Percentiles rank a stretch among this genome's conserved stretches.
These are phyloP conservation scores for Papilio aristodemus DNA, from an alignment of 1,140 invertebrate genomes.

Conservation along the genomic window DNA sequence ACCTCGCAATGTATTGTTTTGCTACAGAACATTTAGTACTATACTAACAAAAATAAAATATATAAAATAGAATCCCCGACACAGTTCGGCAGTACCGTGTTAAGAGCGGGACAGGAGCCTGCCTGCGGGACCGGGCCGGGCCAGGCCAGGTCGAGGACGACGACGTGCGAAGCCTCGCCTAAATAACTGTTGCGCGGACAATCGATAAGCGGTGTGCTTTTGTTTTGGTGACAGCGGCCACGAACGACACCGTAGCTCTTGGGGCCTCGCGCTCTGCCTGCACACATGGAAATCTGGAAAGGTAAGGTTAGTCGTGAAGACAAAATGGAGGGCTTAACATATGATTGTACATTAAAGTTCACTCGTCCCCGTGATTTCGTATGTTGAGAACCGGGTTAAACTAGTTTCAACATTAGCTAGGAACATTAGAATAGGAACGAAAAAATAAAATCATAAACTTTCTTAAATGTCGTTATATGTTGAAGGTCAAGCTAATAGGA, in stretches of 20 bases:
- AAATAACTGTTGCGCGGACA: conserved; percentile 58
- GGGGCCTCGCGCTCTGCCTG: not conserved
- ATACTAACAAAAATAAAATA: not conserved
- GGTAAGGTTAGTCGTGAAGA: conserved; percentile 26
- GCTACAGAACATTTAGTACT: not conserved
- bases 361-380: too few species aligned
- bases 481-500: too few species aligned
- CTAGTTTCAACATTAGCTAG: too few species aligned
- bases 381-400: too few species aligned
- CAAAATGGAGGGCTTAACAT: too few species aligned
- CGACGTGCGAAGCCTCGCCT: not conserved
- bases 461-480: too few species aligned
- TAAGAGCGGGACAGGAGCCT: not conserved
- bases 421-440: too few species aligned
- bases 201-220: conserved; percentile 64
- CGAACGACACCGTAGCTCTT: not conserved
- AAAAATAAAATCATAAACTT: too few species aligned
- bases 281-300: not conserved
- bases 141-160: not conserved
- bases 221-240: conserved; percentile 50
- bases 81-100: not conserved
- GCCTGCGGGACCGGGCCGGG: too few species aligned
- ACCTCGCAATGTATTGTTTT: not conserved
- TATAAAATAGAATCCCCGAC: not conserved
- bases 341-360: too few species aligned